A percentile compares a stretch with the other conserved stretches of the same genome.
Conservation (phyloP, 2,113 vertebrate species). For the Morone saxatilis region DNA sequence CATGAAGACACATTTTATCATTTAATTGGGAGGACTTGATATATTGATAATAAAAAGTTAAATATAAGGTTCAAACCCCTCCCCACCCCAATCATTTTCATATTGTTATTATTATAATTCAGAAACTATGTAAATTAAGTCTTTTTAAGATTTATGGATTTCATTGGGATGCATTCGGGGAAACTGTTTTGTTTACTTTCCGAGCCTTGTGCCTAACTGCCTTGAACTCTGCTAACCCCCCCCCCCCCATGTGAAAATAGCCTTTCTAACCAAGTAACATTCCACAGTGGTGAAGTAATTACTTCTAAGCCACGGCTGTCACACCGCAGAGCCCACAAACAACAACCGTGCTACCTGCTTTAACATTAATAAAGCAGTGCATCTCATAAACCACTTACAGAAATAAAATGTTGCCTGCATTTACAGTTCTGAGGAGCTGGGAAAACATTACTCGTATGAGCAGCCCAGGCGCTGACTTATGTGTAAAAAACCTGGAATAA, state of each 20-base stretch:
- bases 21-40: background rate
- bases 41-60: background rate
- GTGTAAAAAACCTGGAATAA: constrained; percentile 53
- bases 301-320: constrained; percentile 4
- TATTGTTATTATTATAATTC: background rate
- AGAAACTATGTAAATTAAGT: too few species aligned
- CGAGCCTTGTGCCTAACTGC: background rate
- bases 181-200: background rate
- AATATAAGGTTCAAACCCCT: background rate
- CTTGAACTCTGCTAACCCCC: background rate
- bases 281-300: constrained; percentile 27
- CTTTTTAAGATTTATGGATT: background rate
- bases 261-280: background rate
- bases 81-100: background rate
- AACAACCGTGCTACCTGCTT: background rate
- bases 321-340: constrained; percentile 20
- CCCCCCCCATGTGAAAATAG: background rate
- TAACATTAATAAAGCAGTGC: background rate
- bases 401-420: background rate
- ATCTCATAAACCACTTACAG: constrained; percentile 2
- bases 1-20: background rate
- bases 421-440: background rate
- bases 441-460: background rate
- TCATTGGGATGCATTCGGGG: background rate
- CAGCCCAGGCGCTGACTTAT: background rate